Percentiles rank a stretch among this genome's conserved stretches.
Evolutionary conservation across 1,140 invertebrate species (phyloP).

Genomic region (Zaprionus vittiger): DNA sequence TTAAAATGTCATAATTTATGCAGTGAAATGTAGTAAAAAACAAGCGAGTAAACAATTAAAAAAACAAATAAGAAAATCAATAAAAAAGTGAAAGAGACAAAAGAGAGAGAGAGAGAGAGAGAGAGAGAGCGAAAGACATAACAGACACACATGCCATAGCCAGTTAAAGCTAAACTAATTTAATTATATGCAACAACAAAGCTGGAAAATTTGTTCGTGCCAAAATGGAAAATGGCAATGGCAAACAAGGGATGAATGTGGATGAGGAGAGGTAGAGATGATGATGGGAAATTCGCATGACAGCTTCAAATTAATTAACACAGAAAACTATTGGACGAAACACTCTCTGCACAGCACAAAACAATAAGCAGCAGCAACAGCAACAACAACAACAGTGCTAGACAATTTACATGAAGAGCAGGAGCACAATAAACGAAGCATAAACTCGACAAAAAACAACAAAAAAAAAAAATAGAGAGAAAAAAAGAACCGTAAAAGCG

Average conservation of each 20-base stretch:
- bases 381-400: background rate
- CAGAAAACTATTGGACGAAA: slow-evolving; percentile 75
- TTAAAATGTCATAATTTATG: slow-evolving; percentile 62
- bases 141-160: slow-evolving; percentile 14
- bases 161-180: slow-evolving; percentile 42
- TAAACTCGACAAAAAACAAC: slow-evolving; percentile 43
- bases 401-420: slow-evolving; percentile 46
- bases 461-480: slow-evolving; percentile 21
- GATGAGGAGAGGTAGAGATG: slow-evolving; percentile 50
- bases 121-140: slow-evolving; percentile 37
- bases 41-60: slow-evolving; percentile 26
- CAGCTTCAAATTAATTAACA: slow-evolving; percentile 79
- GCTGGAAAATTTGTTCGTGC: slow-evolving; percentile 2
- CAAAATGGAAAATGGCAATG: slow-evolving; percentile 25
- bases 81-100: slow-evolving; percentile 5
- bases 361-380: slow-evolving; percentile 42
- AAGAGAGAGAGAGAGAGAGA: slow-evolving; percentile 38
- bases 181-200: slow-evolving; percentile 51
- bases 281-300: slow-evolving; percentile 64
- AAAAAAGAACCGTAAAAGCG: slow-evolving; percentile 35
- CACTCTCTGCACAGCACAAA: slow-evolving; percentile 25
- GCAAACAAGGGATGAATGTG: background rate
- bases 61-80: slow-evolving; percentile 24
- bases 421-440: slow-evolving; percentile 63
- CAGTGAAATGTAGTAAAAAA: slow-evolving; percentile 8